Evolutionary conservation across 2,113 vertebrate genomes (phyloP), one percentile per base, ranked within the genome.

Genomic region (Aphyosemion australe): DNA sequence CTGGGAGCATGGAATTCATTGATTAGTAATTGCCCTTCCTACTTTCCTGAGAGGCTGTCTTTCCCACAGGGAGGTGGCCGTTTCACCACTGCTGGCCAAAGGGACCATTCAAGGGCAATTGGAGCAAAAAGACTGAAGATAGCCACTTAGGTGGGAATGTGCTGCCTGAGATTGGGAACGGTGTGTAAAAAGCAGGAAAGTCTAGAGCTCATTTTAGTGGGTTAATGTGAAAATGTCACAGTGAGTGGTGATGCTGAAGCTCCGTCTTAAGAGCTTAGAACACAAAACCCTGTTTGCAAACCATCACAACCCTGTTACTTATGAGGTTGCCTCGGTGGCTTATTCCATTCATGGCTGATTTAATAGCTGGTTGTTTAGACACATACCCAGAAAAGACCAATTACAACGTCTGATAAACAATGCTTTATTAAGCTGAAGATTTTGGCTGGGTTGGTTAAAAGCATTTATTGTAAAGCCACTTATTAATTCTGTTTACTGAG

Each of bases 51-150:
- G 82, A 79, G 78, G 72, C 51, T 77, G 78, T 82, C 85, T 87
- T 61, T 80, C 59, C 85, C 81, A 69, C 16, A 73, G 80, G 75
- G 61, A 81, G 65, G 76, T 67, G 43, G 56, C 62, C 32, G 32
- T 80, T 83, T 65, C 82, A 86, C 83, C 79, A 55, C 86, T 74
- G 58, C 42, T 39, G 72, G 74, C 87, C 67, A 61, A 45, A 15
- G 83, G 82, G 87, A 85, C 58, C 78, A 62, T 83, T 88, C 74
- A 79, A 82, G 74, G 75, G 60, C 76, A 82, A 79, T 84, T 76
- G 57, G 64, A 82, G 53, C 65, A 82, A 74, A 84, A 65, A 78
- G 65, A 78, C 76, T 71, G 45, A 12, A 60, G 69, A 61, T 74
- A 64, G 64, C 69, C 79, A 78, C 83, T 88, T 74, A 82, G 42